These are phyloP conservation scores for Morinoia aosen DNA, from an alignment of 2,888 invertebrate genomes.

Conservation along the genomic window DNA sequence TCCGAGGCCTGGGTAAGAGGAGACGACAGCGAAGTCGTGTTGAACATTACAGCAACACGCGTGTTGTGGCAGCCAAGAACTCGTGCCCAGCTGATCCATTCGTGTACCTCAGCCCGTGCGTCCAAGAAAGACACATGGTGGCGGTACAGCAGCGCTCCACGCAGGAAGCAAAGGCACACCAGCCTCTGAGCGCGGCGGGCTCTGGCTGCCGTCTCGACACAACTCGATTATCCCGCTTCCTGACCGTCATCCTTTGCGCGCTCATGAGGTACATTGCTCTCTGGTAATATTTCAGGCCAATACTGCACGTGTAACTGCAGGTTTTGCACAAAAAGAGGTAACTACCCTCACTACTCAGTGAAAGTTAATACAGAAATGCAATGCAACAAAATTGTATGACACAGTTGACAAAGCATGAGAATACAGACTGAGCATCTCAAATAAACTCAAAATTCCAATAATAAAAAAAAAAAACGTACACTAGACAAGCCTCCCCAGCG, in stretches of 20 bases:
- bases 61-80: neutral
- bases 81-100: neutral
- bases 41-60: neutral
- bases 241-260: neutral
- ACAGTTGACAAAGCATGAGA: no score
- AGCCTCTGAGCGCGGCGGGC: neutral
- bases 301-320: neutral
- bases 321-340: neutral
- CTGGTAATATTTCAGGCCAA: neutral
- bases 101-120: neutral
- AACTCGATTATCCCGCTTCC: no score
- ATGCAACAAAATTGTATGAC: no score
- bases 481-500: no score
- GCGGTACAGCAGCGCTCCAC: neutral
- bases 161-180: neutral
- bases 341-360: neutral
- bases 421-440: no score
- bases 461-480: no score
- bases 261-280: neutral
- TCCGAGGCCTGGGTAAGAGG: neutral
- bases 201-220: no score
- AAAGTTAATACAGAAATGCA: no score
- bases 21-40: neutral
- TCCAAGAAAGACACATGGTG: neutral
- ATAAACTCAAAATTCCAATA: no score